phyloP scores from a whole-genome alignment of 2,797 vertebrate genomes.

The Coendou prehensilis region DNA sequence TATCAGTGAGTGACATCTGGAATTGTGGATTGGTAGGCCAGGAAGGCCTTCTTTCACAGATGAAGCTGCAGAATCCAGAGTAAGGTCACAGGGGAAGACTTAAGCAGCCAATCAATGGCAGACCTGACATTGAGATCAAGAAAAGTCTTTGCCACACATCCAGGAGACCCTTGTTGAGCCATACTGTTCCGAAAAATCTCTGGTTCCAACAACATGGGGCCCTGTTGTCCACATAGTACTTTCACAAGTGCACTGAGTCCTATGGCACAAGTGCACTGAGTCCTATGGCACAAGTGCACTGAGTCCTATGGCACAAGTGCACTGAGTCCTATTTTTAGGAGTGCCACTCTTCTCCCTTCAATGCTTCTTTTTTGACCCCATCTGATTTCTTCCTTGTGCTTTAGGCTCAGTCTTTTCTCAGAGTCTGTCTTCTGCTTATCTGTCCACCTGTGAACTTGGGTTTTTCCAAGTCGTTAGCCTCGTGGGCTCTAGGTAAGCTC shows the following conservation, averaged over 20 bases:
- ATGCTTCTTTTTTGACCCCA: background rate
- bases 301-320: too few species aligned
- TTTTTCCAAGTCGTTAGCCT: slow-evolving; percentile 50
- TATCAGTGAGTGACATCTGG: background rate
- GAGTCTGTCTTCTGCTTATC: background rate
- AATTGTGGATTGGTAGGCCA: background rate
- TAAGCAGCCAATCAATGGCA: background rate
- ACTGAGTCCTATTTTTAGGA: background rate
- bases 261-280: background rate
- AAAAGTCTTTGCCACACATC: background rate
- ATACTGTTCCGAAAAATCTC: background rate
- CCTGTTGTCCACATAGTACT: background rate
- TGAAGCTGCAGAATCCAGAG: background rate
- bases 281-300: too few species aligned
- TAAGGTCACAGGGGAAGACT: background rate
- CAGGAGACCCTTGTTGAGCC: background rate
- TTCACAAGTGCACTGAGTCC: background rate
- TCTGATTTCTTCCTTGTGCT: background rate
- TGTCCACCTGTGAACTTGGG: background rate
- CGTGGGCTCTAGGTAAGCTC: slow-evolving; percentile 59
- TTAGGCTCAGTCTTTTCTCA: background rate
- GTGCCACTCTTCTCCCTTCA: background rate
- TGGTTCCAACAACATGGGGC: background rate
- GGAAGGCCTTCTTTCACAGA: background rate
- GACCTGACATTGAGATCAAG: background rate